phyloP scores from a whole-genome alignment of 2,888 invertebrate species.

The Griposia aprilina region DNA sequence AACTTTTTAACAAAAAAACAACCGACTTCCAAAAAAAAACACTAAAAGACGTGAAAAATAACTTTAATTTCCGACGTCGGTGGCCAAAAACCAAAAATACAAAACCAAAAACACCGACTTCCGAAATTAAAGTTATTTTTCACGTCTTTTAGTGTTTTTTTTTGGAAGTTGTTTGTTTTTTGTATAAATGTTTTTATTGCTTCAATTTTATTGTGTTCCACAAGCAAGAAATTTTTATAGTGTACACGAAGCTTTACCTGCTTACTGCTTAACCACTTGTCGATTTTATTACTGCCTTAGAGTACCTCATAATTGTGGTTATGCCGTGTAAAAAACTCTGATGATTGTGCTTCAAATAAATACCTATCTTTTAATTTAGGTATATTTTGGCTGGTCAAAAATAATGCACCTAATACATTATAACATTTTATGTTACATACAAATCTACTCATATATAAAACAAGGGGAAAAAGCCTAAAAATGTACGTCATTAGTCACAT shows the following conservation, averaged over 20 bases:
- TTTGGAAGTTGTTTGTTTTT: too few species aligned
- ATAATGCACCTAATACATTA: neutral
- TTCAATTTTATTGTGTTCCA: neutral
- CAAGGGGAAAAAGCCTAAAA: slow-evolving; percentile 53
- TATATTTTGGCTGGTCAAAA: neutral
- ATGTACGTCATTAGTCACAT: slow-evolving; percentile 67
- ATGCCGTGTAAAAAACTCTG: neutral
- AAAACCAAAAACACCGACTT: too few species aligned
- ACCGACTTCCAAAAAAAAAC: too few species aligned
- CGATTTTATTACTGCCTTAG: neutral
- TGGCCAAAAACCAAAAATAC: too few species aligned
- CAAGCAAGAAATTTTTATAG: neutral
- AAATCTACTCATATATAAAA: slow-evolving; percentile 36
- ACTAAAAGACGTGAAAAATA: too few species aligned
- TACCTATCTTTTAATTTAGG: neutral
- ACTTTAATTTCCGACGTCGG: too few species aligned
- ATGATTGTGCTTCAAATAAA: neutral
- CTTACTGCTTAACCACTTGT: neutral
- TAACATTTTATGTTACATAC: slow-evolving; percentile 7
- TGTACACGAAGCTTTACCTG: neutral
- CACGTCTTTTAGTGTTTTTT: too few species aligned
- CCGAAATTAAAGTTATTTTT: too few species aligned
- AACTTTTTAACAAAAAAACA: too few species aligned
- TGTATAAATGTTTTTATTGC: too few species aligned
- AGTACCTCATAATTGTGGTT: too few species aligned